phyloP scores from a whole-genome alignment of 2,888 invertebrate genomes.

The Tetrapedia diversipes region DNA sequence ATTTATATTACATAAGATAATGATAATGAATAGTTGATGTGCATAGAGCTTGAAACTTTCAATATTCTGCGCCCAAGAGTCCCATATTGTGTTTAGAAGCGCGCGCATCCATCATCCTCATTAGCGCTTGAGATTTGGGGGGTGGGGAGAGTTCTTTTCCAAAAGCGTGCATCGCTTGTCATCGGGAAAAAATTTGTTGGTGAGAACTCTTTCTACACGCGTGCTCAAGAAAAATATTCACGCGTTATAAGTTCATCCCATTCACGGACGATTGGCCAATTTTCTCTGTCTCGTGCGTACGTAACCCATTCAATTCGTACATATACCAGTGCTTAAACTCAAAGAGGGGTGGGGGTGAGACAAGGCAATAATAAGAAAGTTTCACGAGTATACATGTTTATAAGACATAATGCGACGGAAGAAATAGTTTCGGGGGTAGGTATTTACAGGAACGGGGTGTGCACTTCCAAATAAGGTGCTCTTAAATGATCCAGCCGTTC shows the following conservation, averaged over 20 bases:
- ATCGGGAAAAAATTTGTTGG: constrained; percentile 58
- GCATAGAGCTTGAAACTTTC: neutral
- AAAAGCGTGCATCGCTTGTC: constrained; percentile 76
- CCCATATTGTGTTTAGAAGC: constrained; percentile 54
- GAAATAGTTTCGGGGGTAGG: constrained; percentile 48
- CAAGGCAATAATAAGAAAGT: constrained; percentile 9
- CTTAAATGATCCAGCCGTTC: constrained; percentile 78
- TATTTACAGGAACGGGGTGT: constrained; percentile 76
- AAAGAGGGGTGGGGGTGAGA: neutral
- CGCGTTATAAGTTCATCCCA: neutral
- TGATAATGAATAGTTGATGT: neutral
- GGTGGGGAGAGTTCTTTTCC: constrained; percentile 73
- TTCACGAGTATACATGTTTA: neutral
- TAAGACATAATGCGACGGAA: constrained; percentile 15
- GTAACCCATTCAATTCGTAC: constrained; percentile 11
- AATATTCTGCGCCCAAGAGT: constrained; percentile 26
- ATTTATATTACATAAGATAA: neutral
- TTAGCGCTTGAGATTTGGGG: constrained; percentile 62
- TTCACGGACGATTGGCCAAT: neutral
- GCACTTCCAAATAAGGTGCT: constrained; percentile 89
- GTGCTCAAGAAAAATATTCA: constrained; percentile 21
- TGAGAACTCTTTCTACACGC: constrained; percentile 35
- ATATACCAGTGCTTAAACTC: constrained; percentile 23
- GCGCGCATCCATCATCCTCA: constrained; percentile 58
- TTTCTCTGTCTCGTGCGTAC: constrained; percentile 4